phyloP scores from a whole-genome alignment of 2,888 invertebrate species.

The Tinea semifulvella region DNA sequence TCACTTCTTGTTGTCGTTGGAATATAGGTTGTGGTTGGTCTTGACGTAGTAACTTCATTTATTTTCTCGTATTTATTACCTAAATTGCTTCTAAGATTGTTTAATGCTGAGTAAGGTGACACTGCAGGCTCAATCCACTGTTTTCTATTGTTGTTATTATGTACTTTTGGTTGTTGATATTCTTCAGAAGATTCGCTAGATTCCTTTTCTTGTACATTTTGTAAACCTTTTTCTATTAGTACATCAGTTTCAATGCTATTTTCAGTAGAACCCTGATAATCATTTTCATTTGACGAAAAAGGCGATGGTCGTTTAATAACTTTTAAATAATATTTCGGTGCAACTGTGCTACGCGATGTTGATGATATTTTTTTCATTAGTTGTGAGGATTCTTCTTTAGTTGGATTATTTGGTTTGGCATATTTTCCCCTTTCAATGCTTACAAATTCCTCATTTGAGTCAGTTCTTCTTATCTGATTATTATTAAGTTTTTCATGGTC shows the following conservation, averaged over 20 bases:
- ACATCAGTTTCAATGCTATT: constrained; percentile 32
- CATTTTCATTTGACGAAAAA: constrained; percentile 27
- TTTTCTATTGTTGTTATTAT: constrained; percentile 16
- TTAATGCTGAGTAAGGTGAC: constrained; percentile 61
- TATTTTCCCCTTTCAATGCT: constrained; percentile 34
- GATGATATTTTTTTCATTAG: constrained; percentile 20
- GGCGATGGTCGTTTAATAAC: constrained; percentile 41
- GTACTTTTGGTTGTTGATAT: constrained; percentile 17
- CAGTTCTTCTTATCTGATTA: constrained; percentile 26
- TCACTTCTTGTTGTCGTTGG: constrained; percentile 26
- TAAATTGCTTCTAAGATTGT: constrained; percentile 41
- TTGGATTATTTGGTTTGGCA: constrained; percentile 25
- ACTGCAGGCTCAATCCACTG: constrained; percentile 48
- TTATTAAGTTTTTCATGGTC: constrained; percentile 11
- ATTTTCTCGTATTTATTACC: constrained; percentile 23
- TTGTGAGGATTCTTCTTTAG: constrained; percentile 24
- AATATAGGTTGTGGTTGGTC: constrained; percentile 25
- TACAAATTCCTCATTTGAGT: constrained; percentile 26
- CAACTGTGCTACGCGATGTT: constrained; percentile 24
- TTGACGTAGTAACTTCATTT: constrained; percentile 26
- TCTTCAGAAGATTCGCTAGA: constrained; percentile 22
- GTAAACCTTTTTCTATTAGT: constrained; percentile 30
- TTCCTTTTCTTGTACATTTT: constrained; percentile 25
- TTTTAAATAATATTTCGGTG: constrained; percentile 44
- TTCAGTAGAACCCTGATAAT: constrained; percentile 30